Evolutionary conservation across 2,888 invertebrate genomes (phyloP), one percentile per base, ranked within the genome.

Genomic region (Masnerella sp.): DNA sequence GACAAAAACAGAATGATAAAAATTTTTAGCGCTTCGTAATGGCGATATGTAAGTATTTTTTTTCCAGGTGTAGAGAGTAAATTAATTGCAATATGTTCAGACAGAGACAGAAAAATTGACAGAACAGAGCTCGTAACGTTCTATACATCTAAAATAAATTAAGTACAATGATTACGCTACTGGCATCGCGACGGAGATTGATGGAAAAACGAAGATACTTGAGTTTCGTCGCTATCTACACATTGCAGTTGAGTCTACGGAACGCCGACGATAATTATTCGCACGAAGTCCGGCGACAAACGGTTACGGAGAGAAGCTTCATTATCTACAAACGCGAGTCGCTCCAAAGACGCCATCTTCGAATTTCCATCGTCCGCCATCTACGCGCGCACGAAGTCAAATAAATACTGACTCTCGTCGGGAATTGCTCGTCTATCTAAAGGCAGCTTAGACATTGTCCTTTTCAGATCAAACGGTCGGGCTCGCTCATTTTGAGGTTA

Each of bases 141-240:
- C 64, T 74, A 52, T 70, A 70, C 76, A 77, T 74, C 76, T 80
- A 82, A 77, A 84, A 84, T 84, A 82, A 84, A 84, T 84, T 85
- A 84, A 84, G 84, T 84, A 84, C 84, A 79, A 81, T 79, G 79
- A 81, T 80, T 79, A 80, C 72, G 74, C 79, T 79, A 80, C 64
- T 77, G 78, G 76, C 79, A 77, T 77, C 76, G 76, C 73, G 77
- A 75, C 70, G 76, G 75, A 65, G 75, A 75, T 75, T 47, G 62
- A 73, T 68, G 51, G 58, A 75, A 56, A 69, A 67, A 45, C 68
- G 70, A 67, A 70, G 65, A 74, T 69, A 45, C 34, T 56, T 47
- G 32, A 11, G 40, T 61, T 52, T 52, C 15, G 30, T 54, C 40
- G 17, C 54, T 67, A 61, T 72, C 40, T 70, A 56, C 56, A 49